phyloP scores from a whole-genome alignment of 2,888 invertebrate species.

The Conchocele bisecta region DNA sequence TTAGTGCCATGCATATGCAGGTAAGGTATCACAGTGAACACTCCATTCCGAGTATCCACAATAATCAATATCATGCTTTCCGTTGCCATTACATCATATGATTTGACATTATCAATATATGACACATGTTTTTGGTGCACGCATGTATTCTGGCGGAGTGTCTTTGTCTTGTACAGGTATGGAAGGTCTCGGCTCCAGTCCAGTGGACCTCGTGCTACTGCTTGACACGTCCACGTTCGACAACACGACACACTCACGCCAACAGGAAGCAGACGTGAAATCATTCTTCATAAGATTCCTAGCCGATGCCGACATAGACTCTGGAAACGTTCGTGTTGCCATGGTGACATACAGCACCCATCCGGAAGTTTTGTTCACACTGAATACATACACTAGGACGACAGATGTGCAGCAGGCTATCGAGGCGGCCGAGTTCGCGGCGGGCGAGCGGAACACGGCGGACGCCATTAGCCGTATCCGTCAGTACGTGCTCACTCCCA shows the following conservation, averaged over 20 bases:
- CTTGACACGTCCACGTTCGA: constrained; percentile 60
- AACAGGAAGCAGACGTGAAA: constrained; percentile 45
- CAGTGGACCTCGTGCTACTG: constrained; percentile 66
- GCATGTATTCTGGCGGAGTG: too few species aligned
- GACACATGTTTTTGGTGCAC: too few species aligned
- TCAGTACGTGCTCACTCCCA: constrained; percentile 63
- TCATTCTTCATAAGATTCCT: constrained; percentile 62
- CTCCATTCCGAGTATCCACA: too few species aligned
- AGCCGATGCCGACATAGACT: constrained; percentile 63
- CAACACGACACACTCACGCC: constrained; percentile 43
- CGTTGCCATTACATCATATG: too few species aligned
- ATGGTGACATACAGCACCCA: constrained; percentile 80
- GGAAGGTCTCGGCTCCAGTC: constrained; percentile 63
- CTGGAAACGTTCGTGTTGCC: constrained; percentile 71
- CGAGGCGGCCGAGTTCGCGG: constrained; percentile 47
- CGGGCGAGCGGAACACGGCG: constrained; percentile 62
- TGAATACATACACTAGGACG: constrained; percentile 42
- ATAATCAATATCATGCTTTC: too few species aligned
- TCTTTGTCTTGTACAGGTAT: too few species aligned
- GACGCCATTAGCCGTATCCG: constrained; percentile 62
- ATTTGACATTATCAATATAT: too few species aligned
- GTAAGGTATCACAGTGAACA: too few species aligned
- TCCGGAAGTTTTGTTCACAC: constrained; percentile 53
- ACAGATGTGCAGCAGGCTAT: constrained; percentile 50
- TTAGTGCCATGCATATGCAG: too few species aligned